Conservation (phyloP, 2,888 invertebrate species). For the Meganola albula region DNA sequence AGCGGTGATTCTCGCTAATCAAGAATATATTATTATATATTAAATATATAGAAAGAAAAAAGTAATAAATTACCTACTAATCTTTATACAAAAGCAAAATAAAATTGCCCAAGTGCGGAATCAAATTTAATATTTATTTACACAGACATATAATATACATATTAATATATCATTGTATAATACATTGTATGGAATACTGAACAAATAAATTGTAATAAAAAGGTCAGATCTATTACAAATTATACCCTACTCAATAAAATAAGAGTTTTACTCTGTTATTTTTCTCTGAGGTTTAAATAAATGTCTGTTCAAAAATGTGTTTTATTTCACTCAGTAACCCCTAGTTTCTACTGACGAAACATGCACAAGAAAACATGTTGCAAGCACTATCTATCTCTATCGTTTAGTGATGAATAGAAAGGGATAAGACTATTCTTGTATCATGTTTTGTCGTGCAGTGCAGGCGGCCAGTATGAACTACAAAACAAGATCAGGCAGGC, state of each 20-base stretch:
- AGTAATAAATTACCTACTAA: too few species aligned
- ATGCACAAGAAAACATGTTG: constrained; percentile 5
- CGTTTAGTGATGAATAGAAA: too few species aligned
- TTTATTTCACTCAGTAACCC: constrained; percentile 35
- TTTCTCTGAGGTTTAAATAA: constrained; percentile 73
- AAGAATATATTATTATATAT: too few species aligned
- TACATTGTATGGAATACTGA: constrained; percentile 24
- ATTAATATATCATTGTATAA: constrained; percentile 25
- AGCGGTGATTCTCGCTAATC: too few species aligned
- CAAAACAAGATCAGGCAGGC: too few species aligned
- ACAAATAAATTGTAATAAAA: constrained; percentile 27
- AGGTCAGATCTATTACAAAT: constrained; percentile 41
- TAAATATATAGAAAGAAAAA: too few species aligned
- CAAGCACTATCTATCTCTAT: constrained; percentile 15
- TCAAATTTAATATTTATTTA: constrained; percentile 29
- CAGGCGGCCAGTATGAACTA: too few species aligned
- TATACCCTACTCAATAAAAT: constrained; percentile 36
- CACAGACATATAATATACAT: constrained; percentile 19
- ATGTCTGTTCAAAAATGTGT: constrained; percentile 66
- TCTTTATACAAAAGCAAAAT: constrained; percentile 14
- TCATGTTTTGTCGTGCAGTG: too few species aligned
- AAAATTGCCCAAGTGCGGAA: constrained; percentile 19
- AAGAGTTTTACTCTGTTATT: constrained; percentile 61
- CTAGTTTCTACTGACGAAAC: background rate
- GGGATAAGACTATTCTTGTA: too few species aligned